phyloP scores from a whole-genome alignment of 2,888 invertebrate species.

The Blastobasis adustella region DNA sequence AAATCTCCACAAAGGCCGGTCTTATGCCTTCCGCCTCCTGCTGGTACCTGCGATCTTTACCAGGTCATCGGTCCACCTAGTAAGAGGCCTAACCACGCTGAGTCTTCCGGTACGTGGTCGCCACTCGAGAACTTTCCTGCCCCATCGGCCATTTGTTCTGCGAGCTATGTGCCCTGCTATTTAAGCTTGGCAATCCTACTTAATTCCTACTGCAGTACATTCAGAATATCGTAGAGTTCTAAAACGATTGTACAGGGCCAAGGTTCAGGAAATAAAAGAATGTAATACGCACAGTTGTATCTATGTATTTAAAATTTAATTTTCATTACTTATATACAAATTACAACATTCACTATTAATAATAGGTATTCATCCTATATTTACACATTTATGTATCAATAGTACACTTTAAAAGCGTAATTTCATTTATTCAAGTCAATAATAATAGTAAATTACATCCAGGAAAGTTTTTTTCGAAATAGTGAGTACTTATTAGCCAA shows the following conservation, averaged over 20 bases:
- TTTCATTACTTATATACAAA: constrained; percentile 75
- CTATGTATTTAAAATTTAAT: constrained; percentile 76
- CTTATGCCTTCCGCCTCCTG: too few relatives aligned
- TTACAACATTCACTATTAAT: constrained; percentile 75
- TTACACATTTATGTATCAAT: constrained; percentile 62
- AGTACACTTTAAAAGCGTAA: constrained; percentile 74
- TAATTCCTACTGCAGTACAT: not conserved
- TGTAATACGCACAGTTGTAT: constrained; percentile 59
- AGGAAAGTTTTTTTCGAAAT: constrained; percentile 58
- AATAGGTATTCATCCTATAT: constrained; percentile 70
- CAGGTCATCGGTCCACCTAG: too few relatives aligned
- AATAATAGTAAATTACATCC: constrained; percentile 43
- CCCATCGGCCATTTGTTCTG: too few relatives aligned
- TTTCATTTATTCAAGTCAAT: constrained; percentile 62
- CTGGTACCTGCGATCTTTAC: too few relatives aligned
- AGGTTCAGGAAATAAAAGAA: constrained; percentile 25
- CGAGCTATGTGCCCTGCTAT: too few relatives aligned
- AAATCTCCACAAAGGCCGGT: too few relatives aligned
- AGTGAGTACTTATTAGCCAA: constrained; percentile 47
- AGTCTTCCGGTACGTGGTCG: too few relatives aligned
- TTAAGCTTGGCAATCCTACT: not conserved
- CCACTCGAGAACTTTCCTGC: too few relatives aligned
- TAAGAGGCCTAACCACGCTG: too few relatives aligned
- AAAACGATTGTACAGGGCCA: not conserved
- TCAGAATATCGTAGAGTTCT: not conserved